phyloP scores from a whole-genome alignment of 2,888 invertebrate genomes.

The Tholera decimalis region DNA sequence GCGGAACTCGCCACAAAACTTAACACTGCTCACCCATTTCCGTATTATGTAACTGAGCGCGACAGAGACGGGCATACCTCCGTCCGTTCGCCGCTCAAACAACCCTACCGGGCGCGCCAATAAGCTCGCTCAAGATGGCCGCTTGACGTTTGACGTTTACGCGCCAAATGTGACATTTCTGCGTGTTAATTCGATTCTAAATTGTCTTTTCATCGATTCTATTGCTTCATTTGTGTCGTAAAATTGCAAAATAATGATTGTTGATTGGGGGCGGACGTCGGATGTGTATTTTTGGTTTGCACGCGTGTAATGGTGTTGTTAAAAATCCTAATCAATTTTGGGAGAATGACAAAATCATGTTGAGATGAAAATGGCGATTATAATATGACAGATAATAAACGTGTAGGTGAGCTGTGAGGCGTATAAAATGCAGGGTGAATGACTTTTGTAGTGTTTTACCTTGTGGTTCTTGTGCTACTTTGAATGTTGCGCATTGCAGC shows the following conservation, averaged over 20 bases:
- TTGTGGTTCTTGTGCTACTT: conserved; percentile 61
- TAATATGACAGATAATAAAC: conserved; percentile 55
- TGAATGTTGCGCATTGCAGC: conserved; percentile 68
- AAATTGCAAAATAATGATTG: conserved; percentile 70
- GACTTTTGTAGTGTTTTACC: conserved; percentile 60
- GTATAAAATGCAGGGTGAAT: conserved; percentile 58
- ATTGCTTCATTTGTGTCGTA: conserved; percentile 78
- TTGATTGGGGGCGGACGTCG: conserved; percentile 53
- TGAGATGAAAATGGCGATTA: conserved; percentile 52
- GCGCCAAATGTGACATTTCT: conserved; percentile 88
- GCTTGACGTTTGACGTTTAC: conserved; percentile 88
- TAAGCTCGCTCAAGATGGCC: conserved; percentile 81
- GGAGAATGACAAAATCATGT: conserved; percentile 30
- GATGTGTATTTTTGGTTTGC: conserved; percentile 50
- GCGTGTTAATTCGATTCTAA: conserved; percentile 77
- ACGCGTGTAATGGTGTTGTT: conserved; percentile 25
- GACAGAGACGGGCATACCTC: conserved; percentile 79
- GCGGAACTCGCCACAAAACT: conserved; percentile 85
- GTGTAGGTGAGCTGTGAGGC: conserved; percentile 39
- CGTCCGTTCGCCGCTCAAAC: conserved; percentile 73
- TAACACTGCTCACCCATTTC: conserved; percentile 89
- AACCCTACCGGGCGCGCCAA: conserved; percentile 82
- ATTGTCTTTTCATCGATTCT: conserved; percentile 82
- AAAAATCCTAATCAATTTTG: conserved; percentile 41
- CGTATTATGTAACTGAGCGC: conserved; percentile 86